These are phyloP conservation scores for Aurelia sp. DNA, from an alignment of 30 jellyfish, hydroid and myxozoan species.

Conservation along the genomic window DNA sequence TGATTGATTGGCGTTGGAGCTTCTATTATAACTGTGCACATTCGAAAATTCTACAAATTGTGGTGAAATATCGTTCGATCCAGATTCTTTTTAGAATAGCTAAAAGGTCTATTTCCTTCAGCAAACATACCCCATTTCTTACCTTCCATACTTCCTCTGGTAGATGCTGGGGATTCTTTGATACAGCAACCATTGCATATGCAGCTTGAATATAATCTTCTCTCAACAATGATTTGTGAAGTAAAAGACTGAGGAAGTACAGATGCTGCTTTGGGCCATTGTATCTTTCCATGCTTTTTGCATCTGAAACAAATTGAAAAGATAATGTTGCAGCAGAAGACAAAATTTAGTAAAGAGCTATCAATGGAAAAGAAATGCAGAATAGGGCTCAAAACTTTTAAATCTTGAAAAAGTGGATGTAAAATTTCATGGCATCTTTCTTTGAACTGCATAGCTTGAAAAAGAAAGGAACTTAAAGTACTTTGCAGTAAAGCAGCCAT, in stretches of 20 bases:
- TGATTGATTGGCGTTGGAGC: too few species aligned
- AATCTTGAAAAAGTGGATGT: background rate
- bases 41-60: too few species aligned
- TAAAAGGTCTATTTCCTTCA: too few species aligned
- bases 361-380: background rate
- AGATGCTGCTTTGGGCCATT: constrained; percentile 55
- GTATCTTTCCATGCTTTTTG: constrained; percentile 28
- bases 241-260: constrained; percentile 38
- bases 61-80: too few species aligned
- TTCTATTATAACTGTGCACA: too few species aligned
- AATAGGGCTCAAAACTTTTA: too few species aligned
- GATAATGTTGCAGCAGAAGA: background rate
- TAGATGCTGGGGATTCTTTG: constrained; percentile 40
- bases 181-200: constrained; percentile 26
- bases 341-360: background rate
- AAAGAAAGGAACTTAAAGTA: too few species aligned
- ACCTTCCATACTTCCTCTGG: constrained; percentile 71
- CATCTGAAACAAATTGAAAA: constrained; percentile 23
- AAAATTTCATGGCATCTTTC: too few species aligned
- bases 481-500: too few species aligned
- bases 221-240: constrained; percentile 46
- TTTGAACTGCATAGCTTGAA: too few species aligned
- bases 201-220: constrained; percentile 57
- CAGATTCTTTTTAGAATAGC: too few species aligned
- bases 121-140: background rate